These are phyloP conservation scores for Leptoteleia sp. DNA, from an alignment of 1,140 invertebrate genomes.

Conservation along the genomic window DNA sequence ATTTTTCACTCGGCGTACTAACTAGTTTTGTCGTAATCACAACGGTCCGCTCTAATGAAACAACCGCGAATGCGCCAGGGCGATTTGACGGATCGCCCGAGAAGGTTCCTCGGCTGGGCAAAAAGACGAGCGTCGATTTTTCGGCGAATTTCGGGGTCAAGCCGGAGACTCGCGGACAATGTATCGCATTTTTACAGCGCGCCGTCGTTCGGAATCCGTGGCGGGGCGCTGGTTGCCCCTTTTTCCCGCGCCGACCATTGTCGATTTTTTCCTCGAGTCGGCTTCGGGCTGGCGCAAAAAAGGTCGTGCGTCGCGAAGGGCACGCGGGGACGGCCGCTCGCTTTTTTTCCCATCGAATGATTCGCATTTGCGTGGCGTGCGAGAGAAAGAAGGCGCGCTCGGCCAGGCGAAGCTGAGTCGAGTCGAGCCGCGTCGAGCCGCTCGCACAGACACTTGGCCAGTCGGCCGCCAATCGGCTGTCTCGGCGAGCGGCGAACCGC, in stretches of 20 bases:
- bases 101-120: too few relatives aligned
- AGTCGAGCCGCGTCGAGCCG: slow-evolving; percentile 10
- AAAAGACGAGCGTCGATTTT: background rate
- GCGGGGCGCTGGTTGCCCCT: slow-evolving; percentile 1
- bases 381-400: slow-evolving; percentile 16
- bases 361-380: slow-evolving; percentile 47
- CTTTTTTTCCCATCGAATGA: slow-evolving; percentile 50
- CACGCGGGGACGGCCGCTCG: slow-evolving; percentile 11
- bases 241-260: slow-evolving; percentile 26
- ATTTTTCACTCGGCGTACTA: too few relatives aligned
- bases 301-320: slow-evolving; percentile 19
- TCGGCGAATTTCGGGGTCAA: slow-evolving; percentile 9
- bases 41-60: too few relatives aligned
- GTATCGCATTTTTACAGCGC: slow-evolving; percentile 13
- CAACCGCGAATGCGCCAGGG: too few relatives aligned
- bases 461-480: slow-evolving; percentile 56
- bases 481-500: slow-evolving; percentile 41
- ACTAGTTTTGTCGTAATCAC: too few relatives aligned
- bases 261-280: slow-evolving; percentile 23
- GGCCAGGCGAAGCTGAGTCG: slow-evolving; percentile 13
- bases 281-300: slow-evolving; percentile 19
- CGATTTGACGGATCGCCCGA: too few relatives aligned
- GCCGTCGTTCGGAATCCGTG: background rate
- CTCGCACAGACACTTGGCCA: slow-evolving; percentile 47
- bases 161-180: slow-evolving; percentile 4